Base-by-base conservation (phyloP, 2,888 invertebrate species). In the Cryptus viduatorius region DNA sequence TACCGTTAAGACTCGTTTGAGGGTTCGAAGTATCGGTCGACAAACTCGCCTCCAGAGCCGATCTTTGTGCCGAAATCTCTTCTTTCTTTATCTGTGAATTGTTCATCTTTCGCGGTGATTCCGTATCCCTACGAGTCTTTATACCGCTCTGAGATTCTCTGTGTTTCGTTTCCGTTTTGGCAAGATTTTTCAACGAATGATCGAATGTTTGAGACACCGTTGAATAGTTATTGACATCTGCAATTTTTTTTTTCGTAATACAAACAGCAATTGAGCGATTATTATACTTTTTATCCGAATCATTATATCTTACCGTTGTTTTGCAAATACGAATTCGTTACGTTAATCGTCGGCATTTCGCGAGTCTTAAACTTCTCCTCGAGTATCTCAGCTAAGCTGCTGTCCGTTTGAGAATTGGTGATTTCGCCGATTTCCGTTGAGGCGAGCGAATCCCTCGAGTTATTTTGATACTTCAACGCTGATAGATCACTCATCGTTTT, bases 31-130 rank as follows among this genome's bases (percentile, higher is more conserved):
- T 59, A 50, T 84, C 78, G 48, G 50, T 68, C 68, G 73, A 72
- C 5, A 85, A 50, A 44, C 67, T 82, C 10, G 85, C 85, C 79
- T 85, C 85, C 46, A 85, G 71, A 2, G 82, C 79, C 12, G 85
- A 85, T 68, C 85, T 82, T 12, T 85, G 82, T 79, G 85, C 82
- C 31, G 82, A 77, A 64, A 79, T 72, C 19, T 85, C 77, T 24
- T 85, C 85, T n/a, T 77, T 85, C 48, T 85, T 85, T 42, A 85
- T 76, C 61, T 61, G n/a, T 1, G 67, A 71, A n/a, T 67, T 50
- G 19, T 69, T 56, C 0, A 81, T 67, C 3, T 56, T 71, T 24
- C 65, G 75, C 10, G 82, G 75, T 14, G 75, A 65, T 79, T 65
- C 75, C 4, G 65, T 71, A 31, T 75, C 75, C 8, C 56, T 31